Percentiles rank a stretch among this genome's conserved stretches.
phyloP scores from a whole-genome alignment of 2,113 vertebrate genomes.

The Ivindomyrus marchei region DNA sequence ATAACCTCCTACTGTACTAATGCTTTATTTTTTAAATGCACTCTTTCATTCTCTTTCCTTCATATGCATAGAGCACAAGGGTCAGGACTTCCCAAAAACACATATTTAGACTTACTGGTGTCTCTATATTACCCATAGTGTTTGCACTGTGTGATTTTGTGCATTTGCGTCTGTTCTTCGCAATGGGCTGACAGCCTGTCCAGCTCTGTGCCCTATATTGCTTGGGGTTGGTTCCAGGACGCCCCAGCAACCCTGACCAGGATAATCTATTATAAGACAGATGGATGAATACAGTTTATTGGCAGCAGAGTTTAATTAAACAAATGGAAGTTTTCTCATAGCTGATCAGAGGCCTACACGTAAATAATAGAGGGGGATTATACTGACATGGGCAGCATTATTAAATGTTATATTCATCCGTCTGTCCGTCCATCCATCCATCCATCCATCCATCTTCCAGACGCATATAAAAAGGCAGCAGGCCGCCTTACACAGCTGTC shows the following conservation, averaged over 20 bases:
- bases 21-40: neutral
- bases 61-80: neutral
- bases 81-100: neutral
- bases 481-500: neutral
- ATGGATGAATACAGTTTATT: neutral
- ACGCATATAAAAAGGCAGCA: neutral
- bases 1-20: neutral
- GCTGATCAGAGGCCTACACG: neutral
- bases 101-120: neutral
- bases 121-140: neutral
- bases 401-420: neutral
- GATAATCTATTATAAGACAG: neutral
- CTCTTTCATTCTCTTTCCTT: neutral
- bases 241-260: neutral
- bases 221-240: neutral
- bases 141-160: neutral
- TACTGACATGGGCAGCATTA: neutral
- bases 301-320: slow-evolving; percentile 8
- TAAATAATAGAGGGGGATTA: neutral
- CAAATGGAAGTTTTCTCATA: neutral
- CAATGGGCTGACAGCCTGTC: neutral
- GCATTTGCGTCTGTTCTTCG: neutral
- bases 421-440: neutral
- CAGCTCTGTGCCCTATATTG: neutral
- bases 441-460: neutral